Evolutionary conservation across 35 echinoderm and acorn worm species (phyloP).

Genomic region (Antedon bifida): DNA sequence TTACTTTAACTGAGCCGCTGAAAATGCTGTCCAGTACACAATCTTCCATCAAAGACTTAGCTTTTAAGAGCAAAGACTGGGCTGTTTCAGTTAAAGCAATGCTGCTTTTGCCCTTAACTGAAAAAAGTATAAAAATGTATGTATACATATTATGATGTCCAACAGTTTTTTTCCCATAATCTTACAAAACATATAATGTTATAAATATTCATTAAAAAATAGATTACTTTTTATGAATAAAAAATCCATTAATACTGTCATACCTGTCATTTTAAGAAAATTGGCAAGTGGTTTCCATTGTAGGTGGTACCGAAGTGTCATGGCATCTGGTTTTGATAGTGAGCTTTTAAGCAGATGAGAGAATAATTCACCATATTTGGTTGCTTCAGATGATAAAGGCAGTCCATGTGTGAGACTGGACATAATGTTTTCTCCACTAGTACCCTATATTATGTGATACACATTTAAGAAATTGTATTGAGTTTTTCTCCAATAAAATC

Average conservation of each 20-base stretch:
- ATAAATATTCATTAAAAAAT: no score
- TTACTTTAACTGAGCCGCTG: neutral
- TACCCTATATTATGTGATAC: no score
- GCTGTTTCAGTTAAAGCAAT: neutral
- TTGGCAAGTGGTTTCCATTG: neutral
- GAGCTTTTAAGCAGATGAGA: conserved; percentile 3
- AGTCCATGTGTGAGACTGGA: neutral
- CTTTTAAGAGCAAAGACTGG: neutral
- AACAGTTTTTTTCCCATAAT: no score
- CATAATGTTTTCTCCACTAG: neutral
- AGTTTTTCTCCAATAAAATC: no score
- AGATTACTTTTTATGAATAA: no score
- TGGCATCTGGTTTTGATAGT: neutral
- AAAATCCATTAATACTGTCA: no score
- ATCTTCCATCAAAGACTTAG: neutral
- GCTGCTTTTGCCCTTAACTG: neutral
- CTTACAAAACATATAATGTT: no score
- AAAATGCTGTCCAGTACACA: neutral
- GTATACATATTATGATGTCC: no score
- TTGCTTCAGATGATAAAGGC: neutral
- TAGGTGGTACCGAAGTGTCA: neutral
- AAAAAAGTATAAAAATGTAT: neutral
- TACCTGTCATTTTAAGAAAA: conserved; percentile 13
- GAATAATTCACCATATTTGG: neutral
- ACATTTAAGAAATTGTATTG: no score